A percentile compares a stretch with the other conserved stretches of the same genome.
Conservation (phyloP, 2,113 vertebrate species). For the Bostrychus sinensis region DNA sequence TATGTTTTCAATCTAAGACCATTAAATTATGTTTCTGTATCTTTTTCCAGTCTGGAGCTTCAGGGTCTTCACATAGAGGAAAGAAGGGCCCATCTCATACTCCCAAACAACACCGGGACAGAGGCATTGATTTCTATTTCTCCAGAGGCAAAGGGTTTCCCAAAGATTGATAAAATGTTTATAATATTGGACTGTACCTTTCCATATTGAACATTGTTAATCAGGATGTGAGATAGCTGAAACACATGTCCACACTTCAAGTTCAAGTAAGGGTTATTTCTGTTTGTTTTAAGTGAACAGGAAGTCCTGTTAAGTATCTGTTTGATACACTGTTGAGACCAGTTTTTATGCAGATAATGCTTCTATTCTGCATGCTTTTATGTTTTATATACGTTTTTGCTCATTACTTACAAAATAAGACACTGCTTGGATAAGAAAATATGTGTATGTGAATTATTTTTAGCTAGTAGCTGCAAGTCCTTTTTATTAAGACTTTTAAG, state of each 20-base stretch:
- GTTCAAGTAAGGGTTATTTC: background rate
- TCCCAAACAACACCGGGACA: slow-evolving; percentile 69
- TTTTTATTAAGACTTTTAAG: background rate
- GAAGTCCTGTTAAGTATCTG: background rate
- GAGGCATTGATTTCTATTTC: slow-evolving; percentile 86
- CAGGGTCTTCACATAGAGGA: slow-evolving; percentile 58
- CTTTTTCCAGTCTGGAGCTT: slow-evolving; percentile 55
- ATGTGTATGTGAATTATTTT: background rate
- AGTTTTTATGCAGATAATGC: too few relatives aligned
- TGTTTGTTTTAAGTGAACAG: background rate
- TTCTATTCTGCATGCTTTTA: background rate
- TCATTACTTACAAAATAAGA: background rate
- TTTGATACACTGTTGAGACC: too few relatives aligned
- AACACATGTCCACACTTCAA: background rate
- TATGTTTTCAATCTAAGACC: background rate
- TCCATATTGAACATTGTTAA: background rate
- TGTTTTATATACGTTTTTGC: background rate
- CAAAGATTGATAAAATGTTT: background rate
- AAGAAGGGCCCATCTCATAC: slow-evolving; percentile 68
- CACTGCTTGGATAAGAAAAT: background rate
- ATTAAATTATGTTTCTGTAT: background rate
- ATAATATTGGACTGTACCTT: background rate
- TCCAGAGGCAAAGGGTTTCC: slow-evolving; percentile 74
- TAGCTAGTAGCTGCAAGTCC: background rate
- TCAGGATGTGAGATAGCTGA: background rate